Base-by-base conservation (phyloP, 1,140 invertebrate species). In the Trinorchestia longiramus region DNA sequence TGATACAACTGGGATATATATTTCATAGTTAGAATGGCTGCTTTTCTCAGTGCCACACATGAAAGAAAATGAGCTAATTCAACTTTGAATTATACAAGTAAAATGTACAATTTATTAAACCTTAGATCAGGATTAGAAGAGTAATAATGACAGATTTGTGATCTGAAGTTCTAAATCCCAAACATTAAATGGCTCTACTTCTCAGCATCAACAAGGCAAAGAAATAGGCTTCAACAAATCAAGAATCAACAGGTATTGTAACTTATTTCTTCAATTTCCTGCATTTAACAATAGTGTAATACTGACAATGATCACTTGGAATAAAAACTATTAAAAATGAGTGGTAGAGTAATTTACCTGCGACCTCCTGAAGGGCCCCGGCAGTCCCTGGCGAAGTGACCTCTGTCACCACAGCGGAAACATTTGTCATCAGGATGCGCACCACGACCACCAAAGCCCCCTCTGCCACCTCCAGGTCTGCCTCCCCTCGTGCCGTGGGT, bases 361-460 rank as follows among this genome's bases (percentile, higher is more conserved):
- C 92, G 92, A 94, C 92, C 43, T 40, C 92, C 92, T 45, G 95
- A 87, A 43, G 45, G 43, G 40, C 87, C 90, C 28, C 45, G 40
- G n/a, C 95, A 96, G 88, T 96, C 95, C 6, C 95, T 44, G 40
- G 95, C 95, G 41, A 91, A 96, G 87, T 96, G 95, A 17, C 95
- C 95, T 90, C 88, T 88, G 23, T 96, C 95, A 90, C 95, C 95
- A 43, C 95, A 96, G n/a, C 87, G 87, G 87, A 91, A 96, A 36
- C 95, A 96, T 42, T 92, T 87, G 95, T 96, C 95, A 43, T 96
- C 95, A 53, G 95, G 95, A 45, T 96, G 95, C 40, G 90, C 87
- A 45, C 87, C 87, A 91, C 95, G 95, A n/a, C 95, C 95, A 95
- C 96, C 95, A n/a, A 95, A 96, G 94, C 47, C 96, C 95, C 43